Conservation (phyloP, 2,888 invertebrate species). For the Ectemnius cavifrons region DNA sequence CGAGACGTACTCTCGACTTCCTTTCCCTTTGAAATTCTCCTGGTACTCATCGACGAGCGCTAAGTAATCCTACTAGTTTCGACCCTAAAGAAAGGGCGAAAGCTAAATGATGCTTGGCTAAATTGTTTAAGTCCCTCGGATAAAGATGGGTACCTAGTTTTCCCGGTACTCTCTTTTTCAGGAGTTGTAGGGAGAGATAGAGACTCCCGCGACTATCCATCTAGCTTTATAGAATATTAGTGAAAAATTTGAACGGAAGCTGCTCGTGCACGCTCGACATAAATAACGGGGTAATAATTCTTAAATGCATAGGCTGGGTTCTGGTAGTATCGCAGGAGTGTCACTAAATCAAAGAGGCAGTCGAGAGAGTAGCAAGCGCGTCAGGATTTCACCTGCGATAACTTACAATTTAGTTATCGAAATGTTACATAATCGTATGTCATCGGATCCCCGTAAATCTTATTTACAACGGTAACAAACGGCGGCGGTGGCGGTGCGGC, state of each 20-base stretch:
- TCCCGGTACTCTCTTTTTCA: neutral
- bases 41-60: too few species aligned
- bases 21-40: too few species aligned
- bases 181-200: neutral
- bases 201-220: neutral
- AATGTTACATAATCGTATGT: conserved; percentile 52
- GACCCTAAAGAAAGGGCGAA: neutral
- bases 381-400: conserved; percentile 31
- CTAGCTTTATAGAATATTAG: neutral
- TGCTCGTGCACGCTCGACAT: neutral
- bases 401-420: conserved; percentile 51
- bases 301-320: neutral
- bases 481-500: neutral
- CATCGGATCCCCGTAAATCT: conserved; percentile 51
- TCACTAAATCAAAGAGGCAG: neutral
- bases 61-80: neutral
- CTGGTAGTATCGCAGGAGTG: neutral
- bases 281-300: conserved; percentile 8
- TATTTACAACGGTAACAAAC: conserved; percentile 23
- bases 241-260: neutral
- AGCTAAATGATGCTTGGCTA: neutral
- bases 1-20: neutral
- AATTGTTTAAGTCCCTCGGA: neutral
- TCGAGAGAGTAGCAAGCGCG: neutral
- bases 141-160: neutral